Evolutionary conservation across 2,797 vertebrate species (phyloP), one percentile per base, ranked within the genome.

Genomic region (Fundulus diaphanus): DNA sequence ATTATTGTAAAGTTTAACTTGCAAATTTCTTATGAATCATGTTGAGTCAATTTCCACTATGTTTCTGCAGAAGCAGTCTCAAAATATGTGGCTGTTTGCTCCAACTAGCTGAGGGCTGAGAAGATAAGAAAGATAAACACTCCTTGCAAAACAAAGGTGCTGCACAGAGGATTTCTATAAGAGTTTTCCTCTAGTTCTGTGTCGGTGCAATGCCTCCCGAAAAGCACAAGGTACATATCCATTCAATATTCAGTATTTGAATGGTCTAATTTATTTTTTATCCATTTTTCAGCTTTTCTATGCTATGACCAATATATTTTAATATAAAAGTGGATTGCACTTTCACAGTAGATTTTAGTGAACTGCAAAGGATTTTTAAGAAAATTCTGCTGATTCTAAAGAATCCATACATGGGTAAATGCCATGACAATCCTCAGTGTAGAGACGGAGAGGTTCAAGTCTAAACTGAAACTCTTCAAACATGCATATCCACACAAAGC

Each of bases 381-480:
- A 59, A 74, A 16, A 73, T 16, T 59, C 8, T 54, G 5, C 5
- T 52, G 15, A 69, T 68, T 70, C 4, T 69, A 70, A 22, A 73
- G 33, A 78, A 15, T 3, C 0, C 37, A 40, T 22, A 61, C 37
- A 73, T 31, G n/a, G 37, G 46, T 56, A 70, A 33, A 29, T 22
- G 72, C 56, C 5, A 0, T 3, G 5, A 68, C 18, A 44, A 48
- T 56, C 35, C 24, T 76, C 46, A 24, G 44, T 66, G 51, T 33
- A 35, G 61, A 73, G 35, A 59, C 12, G 16, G 49, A 65, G 22
- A 7, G 5, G 65, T 68, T 69, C 16, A 54, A 71, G 48, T 77
- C 68, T 74, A 74, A 77, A 78, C n/a, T 65, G 67, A 51, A 86
- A 71, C 44, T 69, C 42, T 51, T 79, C 48, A 78, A 54, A 78